These are phyloP conservation scores for Esox niger DNA, from an alignment of 2,113 vertebrate genomes.

Conservation along the genomic window DNA sequence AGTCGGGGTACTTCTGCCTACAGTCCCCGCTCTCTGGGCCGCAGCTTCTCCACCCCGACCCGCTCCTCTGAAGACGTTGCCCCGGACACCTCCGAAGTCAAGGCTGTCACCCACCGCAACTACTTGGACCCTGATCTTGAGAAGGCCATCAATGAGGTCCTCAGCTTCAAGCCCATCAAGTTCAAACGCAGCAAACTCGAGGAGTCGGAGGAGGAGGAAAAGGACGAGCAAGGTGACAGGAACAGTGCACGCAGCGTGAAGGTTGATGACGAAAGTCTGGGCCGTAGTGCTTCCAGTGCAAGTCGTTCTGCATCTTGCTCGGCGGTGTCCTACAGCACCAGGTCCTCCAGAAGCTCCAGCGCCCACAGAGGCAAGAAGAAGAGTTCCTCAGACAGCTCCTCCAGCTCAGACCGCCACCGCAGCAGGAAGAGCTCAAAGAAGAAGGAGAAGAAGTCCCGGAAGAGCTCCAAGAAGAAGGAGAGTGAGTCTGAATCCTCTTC, in stretches of 20 bases:
- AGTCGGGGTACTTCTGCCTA: constrained; percentile 65
- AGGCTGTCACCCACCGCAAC: constrained; percentile 76
- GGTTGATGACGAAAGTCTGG: constrained; percentile 56
- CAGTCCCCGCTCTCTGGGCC: constrained; percentile 77
- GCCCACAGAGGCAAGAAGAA: constrained; percentile 60
- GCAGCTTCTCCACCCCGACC: constrained; percentile 85
- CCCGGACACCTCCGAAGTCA: constrained; percentile 53
- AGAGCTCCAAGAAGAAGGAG: constrained; percentile 74
- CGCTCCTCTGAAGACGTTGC: constrained; percentile 58
- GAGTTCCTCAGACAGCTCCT: constrained; percentile 68
- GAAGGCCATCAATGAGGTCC: constrained; percentile 92
- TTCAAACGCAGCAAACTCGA: constrained; percentile 84
- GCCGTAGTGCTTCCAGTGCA: constrained; percentile 61
- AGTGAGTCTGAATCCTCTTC: constrained; percentile 75
- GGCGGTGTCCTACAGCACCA: constrained; percentile 71
- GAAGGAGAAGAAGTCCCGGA: constrained; percentile 71
- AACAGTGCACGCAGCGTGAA: constrained; percentile 65
- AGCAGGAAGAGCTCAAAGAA: constrained; percentile 74
- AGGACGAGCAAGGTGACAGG: constrained; percentile 45
- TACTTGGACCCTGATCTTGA: constrained; percentile 94
- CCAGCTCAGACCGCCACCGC: constrained; percentile 57
- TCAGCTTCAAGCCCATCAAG: constrained; percentile 87
- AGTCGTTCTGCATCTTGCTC: constrained; percentile 77
- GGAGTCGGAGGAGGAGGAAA: constrained; percentile 71
- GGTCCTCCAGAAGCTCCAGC: constrained; percentile 57